Base-by-base conservation (phyloP, 2,888 invertebrate species). In the Rhorus exstirpatorius region DNA sequence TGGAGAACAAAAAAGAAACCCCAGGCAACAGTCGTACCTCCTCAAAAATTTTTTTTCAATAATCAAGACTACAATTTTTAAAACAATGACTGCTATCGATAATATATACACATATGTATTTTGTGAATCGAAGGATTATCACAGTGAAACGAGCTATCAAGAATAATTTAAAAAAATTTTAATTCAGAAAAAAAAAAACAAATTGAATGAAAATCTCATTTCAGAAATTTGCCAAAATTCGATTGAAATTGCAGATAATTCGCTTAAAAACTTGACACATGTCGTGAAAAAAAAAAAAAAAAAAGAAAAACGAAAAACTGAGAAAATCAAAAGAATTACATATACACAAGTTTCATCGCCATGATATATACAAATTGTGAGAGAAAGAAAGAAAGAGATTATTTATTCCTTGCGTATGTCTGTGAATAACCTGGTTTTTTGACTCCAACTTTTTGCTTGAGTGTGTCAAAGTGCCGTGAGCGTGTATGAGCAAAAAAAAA, bases 381-480 rank as follows among this genome's bases (percentile, higher is more conserved):
- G 7, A 53, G 38, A 70, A 21, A 70, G 41, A 55, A 17, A 75
- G 55, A 76, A 10, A 53, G 53, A 76, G 65, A 77, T 81, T 84
- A 83, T 83, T 81, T 84, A 79, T 74, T 80, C 87, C 83, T 85
- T 86, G 79, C 81, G 83, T 88, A 85, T 86, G 87, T 86, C 84
- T 88, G 87, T 87, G 77, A 74, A 77, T 79, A 58, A 74, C 72
- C 84, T 84, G 89, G 86, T 87, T 89, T 86, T 87, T 87, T 86
- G 58, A 78, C 78, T 78, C 74, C 19, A 76, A 78, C 72, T 78
- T 81, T 79, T 77, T 70, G 79, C 86, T 78, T 81, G 83, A 84
- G 81, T 81, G 80, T 58, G 79, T 85, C 77, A 55, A 55, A 70
- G 80, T 49, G 63, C 6, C 58, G 65, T 24, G 67, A 14, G 58